Percentiles rank a stretch among this genome's conserved stretches.
phyloP scores from a whole-genome alignment of 2,113 vertebrate genomes.

The Coturnix japonica region DNA sequence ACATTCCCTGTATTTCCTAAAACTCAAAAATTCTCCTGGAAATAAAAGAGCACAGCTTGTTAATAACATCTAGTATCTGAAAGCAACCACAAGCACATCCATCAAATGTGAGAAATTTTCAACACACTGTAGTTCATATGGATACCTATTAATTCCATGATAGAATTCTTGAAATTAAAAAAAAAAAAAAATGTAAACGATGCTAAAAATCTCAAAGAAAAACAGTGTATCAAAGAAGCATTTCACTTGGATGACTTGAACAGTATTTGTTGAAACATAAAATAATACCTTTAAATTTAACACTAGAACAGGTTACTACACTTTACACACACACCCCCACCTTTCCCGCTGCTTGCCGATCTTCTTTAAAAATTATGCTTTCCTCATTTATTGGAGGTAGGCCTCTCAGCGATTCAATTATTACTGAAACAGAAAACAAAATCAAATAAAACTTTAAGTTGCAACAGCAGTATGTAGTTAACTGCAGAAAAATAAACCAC shows the following conservation, averaged over 20 bases:
- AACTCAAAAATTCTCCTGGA: not conserved
- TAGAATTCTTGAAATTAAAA: not conserved
- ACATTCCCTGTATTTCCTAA: not conserved
- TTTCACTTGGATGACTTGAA: not conserved
- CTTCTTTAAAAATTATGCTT: slow-evolving; percentile 87
- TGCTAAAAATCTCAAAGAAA: not conserved
- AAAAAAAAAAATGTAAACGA: not conserved
- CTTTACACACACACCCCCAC: slow-evolving; percentile 80
- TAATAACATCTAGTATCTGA: not conserved
- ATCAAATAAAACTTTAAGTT: not conserved
- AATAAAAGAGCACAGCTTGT: not conserved
- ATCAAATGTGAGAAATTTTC: not conserved
- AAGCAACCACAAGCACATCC: not conserved
- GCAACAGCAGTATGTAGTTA: not conserved
- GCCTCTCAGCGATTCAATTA: slow-evolving; percentile 88
- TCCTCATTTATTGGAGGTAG: slow-evolving; percentile 88
- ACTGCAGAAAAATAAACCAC: not conserved
- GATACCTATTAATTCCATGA: not conserved
- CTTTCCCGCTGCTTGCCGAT: slow-evolving; percentile 86
- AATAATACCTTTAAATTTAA: not conserved
- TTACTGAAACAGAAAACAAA: slow-evolving; percentile 76
- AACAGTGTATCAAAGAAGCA: not conserved
- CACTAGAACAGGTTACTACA: not conserved
- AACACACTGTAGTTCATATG: not conserved
- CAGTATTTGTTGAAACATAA: not conserved